phyloP scores from a whole-genome alignment of 2,797 vertebrate species.

The Mormyrus proboscirostris region DNA sequence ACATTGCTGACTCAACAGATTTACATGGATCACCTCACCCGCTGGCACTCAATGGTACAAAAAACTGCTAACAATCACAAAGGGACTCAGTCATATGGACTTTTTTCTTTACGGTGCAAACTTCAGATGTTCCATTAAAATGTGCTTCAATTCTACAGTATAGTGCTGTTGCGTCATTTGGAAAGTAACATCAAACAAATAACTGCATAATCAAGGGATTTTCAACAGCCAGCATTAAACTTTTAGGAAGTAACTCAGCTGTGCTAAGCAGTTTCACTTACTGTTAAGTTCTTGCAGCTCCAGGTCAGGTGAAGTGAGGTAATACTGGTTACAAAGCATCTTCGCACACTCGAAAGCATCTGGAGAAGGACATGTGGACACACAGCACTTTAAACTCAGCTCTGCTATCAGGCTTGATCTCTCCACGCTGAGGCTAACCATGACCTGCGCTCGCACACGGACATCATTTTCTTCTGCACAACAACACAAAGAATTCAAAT shows the following conservation, averaged over 20 bases:
- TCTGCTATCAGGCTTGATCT: neutral
- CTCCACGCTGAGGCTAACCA: neutral
- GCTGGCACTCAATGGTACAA: neutral
- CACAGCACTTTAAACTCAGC: neutral
- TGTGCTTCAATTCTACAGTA: neutral
- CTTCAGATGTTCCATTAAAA: neutral
- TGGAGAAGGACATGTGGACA: slow-evolving; percentile 36
- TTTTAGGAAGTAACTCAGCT: neutral
- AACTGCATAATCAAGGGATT: neutral
- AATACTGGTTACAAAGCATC: slow-evolving; percentile 89
- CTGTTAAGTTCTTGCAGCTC: slow-evolving; percentile 74
- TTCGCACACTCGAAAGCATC: slow-evolving; percentile 87
- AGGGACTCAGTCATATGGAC: neutral
- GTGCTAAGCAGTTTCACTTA: slow-evolving; percentile 50
- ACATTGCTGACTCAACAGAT: neutral
- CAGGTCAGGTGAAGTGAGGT: slow-evolving; percentile 78
- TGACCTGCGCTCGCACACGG: neutral
- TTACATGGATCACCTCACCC: neutral
- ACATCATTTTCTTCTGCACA: neutral
- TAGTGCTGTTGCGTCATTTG: neutral
- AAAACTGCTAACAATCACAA: neutral
- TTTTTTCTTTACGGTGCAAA: neutral
- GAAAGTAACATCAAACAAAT: neutral
- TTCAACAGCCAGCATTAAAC: neutral
- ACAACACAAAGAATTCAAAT: neutral